Evolutionary conservation across 2,797 vertebrate genomes (phyloP), one percentile per base, ranked within the genome.

Genomic region (Garrulus glandarius): DNA sequence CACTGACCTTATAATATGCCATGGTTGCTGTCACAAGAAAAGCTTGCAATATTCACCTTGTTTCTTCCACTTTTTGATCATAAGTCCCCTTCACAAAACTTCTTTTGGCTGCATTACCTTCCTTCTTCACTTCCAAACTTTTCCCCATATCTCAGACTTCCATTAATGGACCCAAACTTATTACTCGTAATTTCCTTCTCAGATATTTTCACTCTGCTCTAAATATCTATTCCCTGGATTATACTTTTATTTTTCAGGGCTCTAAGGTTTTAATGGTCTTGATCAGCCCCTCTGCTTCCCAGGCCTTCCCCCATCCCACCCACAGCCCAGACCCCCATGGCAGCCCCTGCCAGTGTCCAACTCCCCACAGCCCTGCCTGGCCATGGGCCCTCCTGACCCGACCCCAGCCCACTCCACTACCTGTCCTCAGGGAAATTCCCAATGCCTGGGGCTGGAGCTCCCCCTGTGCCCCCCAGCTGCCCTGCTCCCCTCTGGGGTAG

Each of bases 331-430:
- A 10, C 13, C 2, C 2, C 41, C 41, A 34, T 17, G 39, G 56
- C n/a, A 74, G 10, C 4, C 10, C 13, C 27, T n/a, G 14, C 22
- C 2, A 3, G 14, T 7, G n/a, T 49, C 50, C 60, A 70, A 29
- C 30, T 65, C 44, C n/a, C 16, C 39, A 8, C 21, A 29, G 67
- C 32, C 34, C 49, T 37, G 39, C 41, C 39, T 1, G 1, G 11
- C 65, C 7, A 1, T 2, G 0, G 13, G 15, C 26, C 29, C 37
- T 27, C 29, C n/a, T 3, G 10, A 24, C 24, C 10, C 0, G 0
- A 21, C 11, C 10, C 21, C 53, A 67, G n/a, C 18, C n/a, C 24
- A 16, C 1, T 1, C 5, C 50, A 19, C 29, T 34, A 24, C 59
- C 60, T 5, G 15, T 43, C 12, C 52, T 22, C 36, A 39, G 27